Evolutionary conservation across 2,113 vertebrate species (phyloP).

Genomic region (Setophaga petechia): DNA sequence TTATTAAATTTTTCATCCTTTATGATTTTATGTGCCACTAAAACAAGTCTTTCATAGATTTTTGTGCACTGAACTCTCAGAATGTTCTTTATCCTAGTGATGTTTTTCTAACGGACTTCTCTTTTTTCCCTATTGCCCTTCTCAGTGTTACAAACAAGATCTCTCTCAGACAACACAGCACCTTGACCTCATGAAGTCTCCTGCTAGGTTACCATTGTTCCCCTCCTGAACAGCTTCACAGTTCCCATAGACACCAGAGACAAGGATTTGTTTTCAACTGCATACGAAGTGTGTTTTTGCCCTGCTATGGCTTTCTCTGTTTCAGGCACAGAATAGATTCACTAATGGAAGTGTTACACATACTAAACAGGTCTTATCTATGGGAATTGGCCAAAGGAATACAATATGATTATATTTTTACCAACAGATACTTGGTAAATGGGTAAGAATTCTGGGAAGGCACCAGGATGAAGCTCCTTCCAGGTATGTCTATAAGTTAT

Average conservation of each 20-base stretch:
- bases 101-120: not conserved
- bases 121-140: not conserved
- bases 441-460: not conserved
- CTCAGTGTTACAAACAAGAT: not conserved
- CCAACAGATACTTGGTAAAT: not conserved
- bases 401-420: not conserved
- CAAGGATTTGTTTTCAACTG: not conserved
- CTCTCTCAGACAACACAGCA: not conserved
- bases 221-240: not conserved
- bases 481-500: rapidly evolving
- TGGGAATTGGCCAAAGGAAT: not conserved
- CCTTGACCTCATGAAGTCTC: not conserved
- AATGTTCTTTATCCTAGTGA: not conserved
- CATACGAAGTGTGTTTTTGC: not conserved
- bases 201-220: not conserved
- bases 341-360: not conserved
- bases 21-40: not conserved
- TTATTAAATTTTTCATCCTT: not conserved
- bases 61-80: not conserved
- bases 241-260: not conserved
- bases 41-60: not conserved
- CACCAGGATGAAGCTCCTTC: not conserved
- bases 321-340: not conserved
- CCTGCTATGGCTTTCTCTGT: not conserved
- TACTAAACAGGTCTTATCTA: not conserved